Conservation (phyloP, 2,797 vertebrate genomes). For the Tachyglossus aculeatus region DNA sequence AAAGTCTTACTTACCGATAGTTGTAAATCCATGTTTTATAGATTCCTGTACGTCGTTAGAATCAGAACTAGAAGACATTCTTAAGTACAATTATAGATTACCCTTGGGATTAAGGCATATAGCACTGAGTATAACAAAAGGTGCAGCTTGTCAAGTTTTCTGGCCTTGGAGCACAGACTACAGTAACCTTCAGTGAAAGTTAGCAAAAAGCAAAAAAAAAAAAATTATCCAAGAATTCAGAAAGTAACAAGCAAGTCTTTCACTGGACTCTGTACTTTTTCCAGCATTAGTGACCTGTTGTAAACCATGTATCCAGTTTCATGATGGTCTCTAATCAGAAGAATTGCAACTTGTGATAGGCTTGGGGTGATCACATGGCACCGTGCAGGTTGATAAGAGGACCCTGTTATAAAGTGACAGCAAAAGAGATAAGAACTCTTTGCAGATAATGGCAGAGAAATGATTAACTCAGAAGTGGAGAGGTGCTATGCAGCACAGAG, state of each 20-base stretch:
- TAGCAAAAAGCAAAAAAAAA: conserved; percentile 58
- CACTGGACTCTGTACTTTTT: conserved; percentile 79
- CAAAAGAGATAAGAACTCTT: conserved; percentile 91
- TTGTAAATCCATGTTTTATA: conserved; percentile 69
- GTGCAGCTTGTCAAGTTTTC: conserved; percentile 68
- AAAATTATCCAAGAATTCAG: conserved; percentile 71
- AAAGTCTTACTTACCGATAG: conserved; percentile 74
- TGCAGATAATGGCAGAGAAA: conserved; percentile 88
- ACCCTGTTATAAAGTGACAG: conserved; percentile 97
- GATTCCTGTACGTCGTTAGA: conserved; percentile 69
- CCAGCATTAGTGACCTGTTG: conserved; percentile 77
- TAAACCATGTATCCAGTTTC: conserved; percentile 81
- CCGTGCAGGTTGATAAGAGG: conserved; percentile 79
- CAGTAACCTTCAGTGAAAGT: conserved; percentile 76
- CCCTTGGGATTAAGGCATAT: conserved; percentile 65
- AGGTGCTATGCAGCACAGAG: conserved; percentile 70
- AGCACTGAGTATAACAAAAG: conserved; percentile 71
- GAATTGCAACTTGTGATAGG: conserved; percentile 80
- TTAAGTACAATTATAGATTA: conserved; percentile 56
- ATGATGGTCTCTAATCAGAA: conserved; percentile 80
- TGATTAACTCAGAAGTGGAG: conserved; percentile 89
- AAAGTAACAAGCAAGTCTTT: conserved; percentile 74
- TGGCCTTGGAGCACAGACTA: conserved; percentile 66
- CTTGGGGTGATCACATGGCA: conserved; percentile 70
- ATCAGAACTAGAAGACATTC: conserved; percentile 75